These are phyloP conservation scores for Nothobranchius kuhntae DNA, from an alignment of 2,113 vertebrate species.

Conservation along the genomic window DNA sequence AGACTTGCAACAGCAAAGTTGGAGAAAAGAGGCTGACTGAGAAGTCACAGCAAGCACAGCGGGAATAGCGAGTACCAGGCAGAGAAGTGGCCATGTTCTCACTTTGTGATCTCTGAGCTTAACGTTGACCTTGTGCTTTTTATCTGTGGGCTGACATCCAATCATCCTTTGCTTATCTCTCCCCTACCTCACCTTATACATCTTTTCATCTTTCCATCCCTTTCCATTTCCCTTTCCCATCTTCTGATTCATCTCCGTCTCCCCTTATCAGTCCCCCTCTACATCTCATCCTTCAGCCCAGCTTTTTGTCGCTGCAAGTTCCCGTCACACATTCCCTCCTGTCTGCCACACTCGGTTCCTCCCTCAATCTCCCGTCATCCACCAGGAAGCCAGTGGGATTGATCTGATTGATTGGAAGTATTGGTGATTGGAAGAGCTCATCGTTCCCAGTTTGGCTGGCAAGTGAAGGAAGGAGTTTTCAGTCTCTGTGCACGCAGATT, in stretches of 20 bases:
- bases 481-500: not conserved
- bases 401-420: slow-evolving; percentile 52
- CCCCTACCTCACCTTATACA: slow-evolving; percentile 26
- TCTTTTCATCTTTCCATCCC: slow-evolving; percentile 40
- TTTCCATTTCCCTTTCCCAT: slow-evolving; percentile 26
- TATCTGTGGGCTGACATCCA: slow-evolving; percentile 65
- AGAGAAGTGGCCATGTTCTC: slow-evolving; percentile 49
- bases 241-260: not conserved
- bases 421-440: slow-evolving; percentile 31
- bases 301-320: slow-evolving; percentile 2
- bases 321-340: not conserved
- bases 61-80: slow-evolving; percentile 10
- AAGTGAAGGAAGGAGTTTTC: not conserved
- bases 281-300: not conserved
- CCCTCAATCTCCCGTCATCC: not conserved
- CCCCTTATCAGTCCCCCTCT: slow-evolving; percentile 15
- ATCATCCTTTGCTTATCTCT: slow-evolving; percentile 67
- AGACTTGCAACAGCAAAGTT: slow-evolving; percentile 15
- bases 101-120: slow-evolving; percentile 63
- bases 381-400: slow-evolving; percentile 39
- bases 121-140: slow-evolving; percentile 68
- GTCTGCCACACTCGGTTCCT: not conserved
- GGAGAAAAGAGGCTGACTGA: slow-evolving; percentile 21
- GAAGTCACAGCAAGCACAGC: slow-evolving; percentile 9
- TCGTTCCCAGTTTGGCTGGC: slow-evolving; percentile 27